These are phyloP conservation scores for Sebastolobus alascanus DNA, from an alignment of 2,797 vertebrate species.

Conservation along the genomic window DNA sequence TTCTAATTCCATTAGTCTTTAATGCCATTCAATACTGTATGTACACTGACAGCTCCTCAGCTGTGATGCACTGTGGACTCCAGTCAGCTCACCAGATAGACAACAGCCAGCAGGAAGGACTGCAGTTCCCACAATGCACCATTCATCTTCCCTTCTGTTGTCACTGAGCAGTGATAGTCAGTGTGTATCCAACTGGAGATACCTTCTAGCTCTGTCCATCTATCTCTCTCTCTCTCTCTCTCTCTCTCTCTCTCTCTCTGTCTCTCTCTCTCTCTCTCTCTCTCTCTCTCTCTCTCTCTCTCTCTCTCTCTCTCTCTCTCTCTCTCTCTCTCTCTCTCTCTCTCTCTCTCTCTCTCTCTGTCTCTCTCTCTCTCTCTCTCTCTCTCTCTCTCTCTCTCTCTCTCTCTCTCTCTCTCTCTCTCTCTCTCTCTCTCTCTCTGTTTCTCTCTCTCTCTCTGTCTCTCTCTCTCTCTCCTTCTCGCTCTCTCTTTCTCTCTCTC, in stretches of 20 bases:
- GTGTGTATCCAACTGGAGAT: constrained; percentile 65
- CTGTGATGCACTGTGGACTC: constrained; percentile 1
- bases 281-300: constrained; percentile 30
- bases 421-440: too few relatives aligned
- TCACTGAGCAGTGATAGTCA: constrained; percentile 38
- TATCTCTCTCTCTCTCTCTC: constrained; percentile 22
- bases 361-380: too few relatives aligned
- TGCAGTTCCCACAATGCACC: constrained; percentile 64
- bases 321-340: too few relatives aligned
- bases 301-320: too few relatives aligned
- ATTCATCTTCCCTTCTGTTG: constrained; percentile 51
- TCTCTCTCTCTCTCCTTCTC: too few relatives aligned
- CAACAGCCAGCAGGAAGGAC: constrained; percentile 21
- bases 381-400: too few relatives aligned
- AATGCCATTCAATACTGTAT: constrained; percentile 1
- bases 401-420: too few relatives aligned
- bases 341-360: too few relatives aligned
- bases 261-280: constrained; percentile 77
- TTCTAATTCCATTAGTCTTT: constrained; percentile 35
- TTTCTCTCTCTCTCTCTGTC: too few relatives aligned
- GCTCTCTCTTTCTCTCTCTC: constrained; percentile 77
- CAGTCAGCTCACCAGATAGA: constrained; percentile 15
- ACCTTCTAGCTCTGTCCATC: constrained; percentile 81
- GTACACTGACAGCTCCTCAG: constrained; percentile 10
- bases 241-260: constrained; percentile 66